Conservation (phyloP, 1,140 invertebrate genomes). For the Drosophila albomicans region DNA sequence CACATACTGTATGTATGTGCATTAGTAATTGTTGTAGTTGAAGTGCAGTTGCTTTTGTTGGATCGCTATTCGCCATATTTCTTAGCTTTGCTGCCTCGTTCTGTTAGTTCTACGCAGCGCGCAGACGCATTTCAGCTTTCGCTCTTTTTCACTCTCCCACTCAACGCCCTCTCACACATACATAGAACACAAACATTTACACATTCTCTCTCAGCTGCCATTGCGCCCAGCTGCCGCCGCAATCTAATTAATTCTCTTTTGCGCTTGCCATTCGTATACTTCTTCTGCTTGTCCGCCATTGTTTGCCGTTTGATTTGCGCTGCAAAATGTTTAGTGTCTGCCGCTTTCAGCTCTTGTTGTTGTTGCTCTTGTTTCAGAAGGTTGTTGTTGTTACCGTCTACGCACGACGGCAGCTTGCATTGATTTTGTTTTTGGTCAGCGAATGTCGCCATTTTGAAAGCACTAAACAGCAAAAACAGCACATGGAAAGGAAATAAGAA, state of each 20-base stretch:
- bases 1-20: neutral
- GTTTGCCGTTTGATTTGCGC: conserved; percentile 62
- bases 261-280: conserved; percentile 37
- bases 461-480: conserved; percentile 19
- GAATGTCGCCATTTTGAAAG: conserved; percentile 64
- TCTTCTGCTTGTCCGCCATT: conserved; percentile 58
- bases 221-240: conserved; percentile 73
- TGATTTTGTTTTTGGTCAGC: conserved; percentile 50
- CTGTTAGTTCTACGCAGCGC: conserved; percentile 48
- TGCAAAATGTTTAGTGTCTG: conserved; percentile 42
- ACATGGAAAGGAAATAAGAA: conserved; percentile 30
- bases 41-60: conserved; percentile 25
- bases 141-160: conserved; percentile 10
- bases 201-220: conserved; percentile 55
- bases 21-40: conserved; percentile 10
- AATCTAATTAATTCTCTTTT: conserved; percentile 80
- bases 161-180: neutral
- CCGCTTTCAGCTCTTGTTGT: conserved; percentile 30
- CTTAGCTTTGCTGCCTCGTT: conserved; percentile 33
- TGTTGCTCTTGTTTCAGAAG: conserved; percentile 21
- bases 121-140: conserved; percentile 51
- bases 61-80: conserved; percentile 41
- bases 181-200: no score
- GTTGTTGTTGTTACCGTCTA: conserved; percentile 24
- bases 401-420: conserved; percentile 38